phyloP scores from a whole-genome alignment of 2,113 vertebrate species.

The Halcyon malimbica region DNA sequence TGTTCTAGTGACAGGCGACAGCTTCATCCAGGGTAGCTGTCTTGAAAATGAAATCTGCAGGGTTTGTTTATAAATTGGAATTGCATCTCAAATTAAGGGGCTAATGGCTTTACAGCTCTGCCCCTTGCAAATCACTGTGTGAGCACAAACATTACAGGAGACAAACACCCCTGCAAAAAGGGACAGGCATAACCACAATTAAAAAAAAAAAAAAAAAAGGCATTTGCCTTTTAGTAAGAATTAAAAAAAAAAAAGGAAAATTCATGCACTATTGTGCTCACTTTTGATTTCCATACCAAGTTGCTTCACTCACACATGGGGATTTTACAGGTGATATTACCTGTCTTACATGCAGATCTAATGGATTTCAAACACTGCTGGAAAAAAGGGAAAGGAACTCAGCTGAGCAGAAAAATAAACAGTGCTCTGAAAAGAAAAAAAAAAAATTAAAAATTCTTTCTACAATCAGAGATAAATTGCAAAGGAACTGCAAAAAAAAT shows the following conservation, averaged over 20 bases:
- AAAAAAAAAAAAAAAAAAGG: not conserved
- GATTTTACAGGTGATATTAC: not conserved
- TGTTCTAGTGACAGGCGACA: not conserved
- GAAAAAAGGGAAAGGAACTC: not conserved
- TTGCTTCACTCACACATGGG: not conserved
- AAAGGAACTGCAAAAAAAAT: not conserved
- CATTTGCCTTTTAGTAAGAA: not conserved
- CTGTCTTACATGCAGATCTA: not conserved
- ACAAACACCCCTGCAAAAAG: not conserved
- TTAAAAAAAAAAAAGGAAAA: not conserved
- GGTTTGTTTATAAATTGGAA: not conserved
- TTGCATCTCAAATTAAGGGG: not conserved
- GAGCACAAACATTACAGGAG: not conserved
- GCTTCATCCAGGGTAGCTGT: not conserved
- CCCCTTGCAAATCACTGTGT: not conserved
- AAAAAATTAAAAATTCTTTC: not conserved
- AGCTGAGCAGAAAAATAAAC: not conserved
- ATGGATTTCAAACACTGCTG: not conserved
- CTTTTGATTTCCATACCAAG: not conserved
- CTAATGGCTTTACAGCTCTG: not conserved
- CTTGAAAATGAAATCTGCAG: not conserved
- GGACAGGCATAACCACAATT: not conserved
- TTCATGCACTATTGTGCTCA: not conserved
- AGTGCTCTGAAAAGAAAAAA: not conserved
- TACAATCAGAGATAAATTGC: not conserved